Base-by-base conservation (phyloP, 2,888 invertebrate species). In the Aporophyla nigra region DNA sequence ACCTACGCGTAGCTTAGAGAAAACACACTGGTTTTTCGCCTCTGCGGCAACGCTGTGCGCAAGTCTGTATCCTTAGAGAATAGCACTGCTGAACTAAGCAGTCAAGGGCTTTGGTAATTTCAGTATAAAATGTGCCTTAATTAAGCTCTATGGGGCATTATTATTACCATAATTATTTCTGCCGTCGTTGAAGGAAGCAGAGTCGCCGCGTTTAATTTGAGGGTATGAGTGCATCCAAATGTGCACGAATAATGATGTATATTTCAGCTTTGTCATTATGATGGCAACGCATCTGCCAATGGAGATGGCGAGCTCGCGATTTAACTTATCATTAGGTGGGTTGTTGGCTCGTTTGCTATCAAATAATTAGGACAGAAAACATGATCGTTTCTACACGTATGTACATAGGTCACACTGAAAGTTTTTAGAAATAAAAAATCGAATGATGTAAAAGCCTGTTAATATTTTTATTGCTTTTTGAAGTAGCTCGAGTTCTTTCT, bases 51-150 rank as follows among this genome's bases (percentile, higher is more conserved):
- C 43, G 43, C 43, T 10, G 43, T 2, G 43, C 43, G 1, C 33
- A 33, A 33, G 33, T 1, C 33, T 33, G 33, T 33, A 33, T 33
- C 33, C 3, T 33, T 33, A 33, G 33, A 33, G 33, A 33, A 33
- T 33, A 33, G 33, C 33, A 33, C 2, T 33, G 12, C 7, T n/a
- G 43, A 24, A 62, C 3, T 21, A 56, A 21, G 24, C 14, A 24
- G 27, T 46, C 7, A 9, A 19, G 5, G 24, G 24, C 10, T 74
- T 40, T 51, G 24, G 43, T 51, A 43, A 75, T 58, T 75, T 75
- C 5, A 5, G 46, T 21, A 54, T 19, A 33, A 40, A 27, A 61
- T 12, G 21, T 71, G 27, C 16, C 12, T 3, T 73, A 59, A 43
- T 3, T 73, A 59, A 43, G 10, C n/a, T 51, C 12, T 16, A 43